These are phyloP conservation scores for Osmerus eperlanus DNA, from an alignment of 2,113 vertebrate species.

Conservation along the genomic window DNA sequence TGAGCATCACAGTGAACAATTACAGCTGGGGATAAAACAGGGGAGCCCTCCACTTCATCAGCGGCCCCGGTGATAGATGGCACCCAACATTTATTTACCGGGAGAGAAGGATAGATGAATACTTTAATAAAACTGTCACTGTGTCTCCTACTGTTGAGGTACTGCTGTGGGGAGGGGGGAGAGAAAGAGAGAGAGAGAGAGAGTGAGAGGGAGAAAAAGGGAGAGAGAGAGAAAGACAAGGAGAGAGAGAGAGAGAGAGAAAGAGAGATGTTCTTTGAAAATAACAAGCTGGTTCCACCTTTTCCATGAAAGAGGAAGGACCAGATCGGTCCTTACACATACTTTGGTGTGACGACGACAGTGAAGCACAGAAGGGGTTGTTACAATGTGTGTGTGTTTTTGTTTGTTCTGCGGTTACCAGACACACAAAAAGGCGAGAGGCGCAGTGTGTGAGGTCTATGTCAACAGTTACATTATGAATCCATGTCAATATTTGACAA, in stretches of 20 bases:
- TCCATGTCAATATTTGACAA: no score
- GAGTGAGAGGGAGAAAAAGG: not conserved
- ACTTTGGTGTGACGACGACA: not conserved
- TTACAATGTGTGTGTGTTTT: not conserved
- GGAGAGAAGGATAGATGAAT: conserved; percentile 53
- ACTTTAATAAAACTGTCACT: conserved; percentile 58
- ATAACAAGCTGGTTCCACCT: not conserved
- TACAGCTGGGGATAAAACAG: conserved; percentile 62
- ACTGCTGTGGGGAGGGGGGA: conserved; percentile 13
- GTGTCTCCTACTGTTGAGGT: conserved; percentile 30
- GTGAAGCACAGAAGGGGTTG: not conserved
- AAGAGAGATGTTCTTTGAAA: not conserved
- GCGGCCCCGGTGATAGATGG: conserved; percentile 58
- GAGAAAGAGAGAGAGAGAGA: not conserved
- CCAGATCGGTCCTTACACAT: not conserved
- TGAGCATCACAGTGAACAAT: conserved; percentile 72
- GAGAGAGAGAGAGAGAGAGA: not conserved
- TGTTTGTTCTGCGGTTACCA: no score
- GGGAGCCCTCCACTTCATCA: conserved; percentile 52
- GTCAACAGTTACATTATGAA: no score
- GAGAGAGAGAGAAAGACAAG: conserved; percentile 6
- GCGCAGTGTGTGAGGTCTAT: no score
- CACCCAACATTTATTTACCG: conserved; percentile 62
- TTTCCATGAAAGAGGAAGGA: not conserved
- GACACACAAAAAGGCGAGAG: no score